Evolutionary conservation across 2,888 invertebrate species (phyloP).

Genomic region (Drosophila austrosaltans): DNA sequence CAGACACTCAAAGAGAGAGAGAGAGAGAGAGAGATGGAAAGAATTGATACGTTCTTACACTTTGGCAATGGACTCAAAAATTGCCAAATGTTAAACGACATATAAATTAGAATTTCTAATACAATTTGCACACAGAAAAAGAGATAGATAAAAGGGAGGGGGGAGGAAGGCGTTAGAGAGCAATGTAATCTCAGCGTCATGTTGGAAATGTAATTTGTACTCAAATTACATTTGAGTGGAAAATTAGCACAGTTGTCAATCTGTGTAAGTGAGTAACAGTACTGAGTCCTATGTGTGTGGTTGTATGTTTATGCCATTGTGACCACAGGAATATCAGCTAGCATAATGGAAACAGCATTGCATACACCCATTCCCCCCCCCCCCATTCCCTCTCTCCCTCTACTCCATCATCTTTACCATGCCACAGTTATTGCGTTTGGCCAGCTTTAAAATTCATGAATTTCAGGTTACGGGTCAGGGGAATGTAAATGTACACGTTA

Average conservation of each 20-base stretch:
- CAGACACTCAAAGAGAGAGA: too few species aligned
- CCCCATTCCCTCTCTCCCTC: neutral
- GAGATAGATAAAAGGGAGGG: neutral
- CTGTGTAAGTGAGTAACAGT: conserved; percentile 45
- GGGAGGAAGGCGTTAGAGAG: conserved; percentile 17
- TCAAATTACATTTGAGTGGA: conserved; percentile 72
- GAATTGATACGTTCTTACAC: conserved; percentile 6
- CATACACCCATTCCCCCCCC: neutral
- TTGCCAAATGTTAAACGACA: conserved; percentile 73
- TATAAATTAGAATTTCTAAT: conserved; percentile 77
- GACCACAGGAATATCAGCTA: conserved; percentile 40
- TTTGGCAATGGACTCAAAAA: conserved; percentile 43
- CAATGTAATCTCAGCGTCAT: conserved; percentile 66
- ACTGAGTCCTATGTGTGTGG: conserved; percentile 19
- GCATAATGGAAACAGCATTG: conserved; percentile 23
- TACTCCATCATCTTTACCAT: neutral
- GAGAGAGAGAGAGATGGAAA: neutral
- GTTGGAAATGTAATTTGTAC: conserved; percentile 73
- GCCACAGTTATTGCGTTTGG: conserved; percentile 26
- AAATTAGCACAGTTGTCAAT: conserved; percentile 78
- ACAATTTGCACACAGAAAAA: conserved; percentile 51
- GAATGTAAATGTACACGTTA: conserved; percentile 9
- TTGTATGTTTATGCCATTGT: conserved; percentile 34
- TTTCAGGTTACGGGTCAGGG: conserved; percentile 33
- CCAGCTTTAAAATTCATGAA: conserved; percentile 74